phyloP scores from a whole-genome alignment of 1,140 invertebrate species.

The Sitodiplosis mosellana region DNA sequence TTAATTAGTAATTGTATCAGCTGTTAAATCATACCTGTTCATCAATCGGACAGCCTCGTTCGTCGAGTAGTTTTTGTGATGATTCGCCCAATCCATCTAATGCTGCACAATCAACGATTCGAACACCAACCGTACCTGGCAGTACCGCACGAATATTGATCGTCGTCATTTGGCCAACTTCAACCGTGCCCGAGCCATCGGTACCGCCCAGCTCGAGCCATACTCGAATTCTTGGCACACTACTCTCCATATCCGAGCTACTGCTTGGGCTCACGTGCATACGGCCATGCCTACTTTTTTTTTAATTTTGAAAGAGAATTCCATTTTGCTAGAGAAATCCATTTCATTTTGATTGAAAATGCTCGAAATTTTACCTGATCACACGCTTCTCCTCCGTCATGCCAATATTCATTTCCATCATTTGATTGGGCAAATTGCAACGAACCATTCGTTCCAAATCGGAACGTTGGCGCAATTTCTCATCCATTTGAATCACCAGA shows the following conservation, averaged over 20 bases:
- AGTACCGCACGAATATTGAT: conserved; percentile 46
- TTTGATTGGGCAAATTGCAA: conserved; percentile 25
- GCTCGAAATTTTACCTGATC: neutral
- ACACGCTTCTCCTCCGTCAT: neutral
- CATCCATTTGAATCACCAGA: conserved; percentile 49
- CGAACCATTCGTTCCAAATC: conserved; percentile 41
- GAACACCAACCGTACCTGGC: conserved; percentile 46
- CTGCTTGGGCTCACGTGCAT: conserved; percentile 11
- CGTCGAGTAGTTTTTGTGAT: conserved; percentile 46
- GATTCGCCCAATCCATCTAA: conserved; percentile 52
- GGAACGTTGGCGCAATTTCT: conserved; percentile 43
- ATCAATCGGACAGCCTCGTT: conserved; percentile 50
- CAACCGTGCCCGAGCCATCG: conserved; percentile 30
- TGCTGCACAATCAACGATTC: conserved; percentile 49
- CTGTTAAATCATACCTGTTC: conserved; percentile 28
- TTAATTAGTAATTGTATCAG: too few species aligned
- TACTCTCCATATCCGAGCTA: too few species aligned
- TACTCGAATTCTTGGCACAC: conserved; percentile 25
- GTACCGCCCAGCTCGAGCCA: conserved; percentile 46
- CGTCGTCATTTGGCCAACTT: conserved; percentile 50
- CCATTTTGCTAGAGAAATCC: neutral
- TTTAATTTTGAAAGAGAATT: neutral
- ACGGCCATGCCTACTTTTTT: conserved; percentile 17
- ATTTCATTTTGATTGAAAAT: too few species aligned
- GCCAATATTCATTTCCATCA: conserved; percentile 17